Conservation (phyloP, 2,113 vertebrate genomes). For the Megaceryle torquata region DNA sequence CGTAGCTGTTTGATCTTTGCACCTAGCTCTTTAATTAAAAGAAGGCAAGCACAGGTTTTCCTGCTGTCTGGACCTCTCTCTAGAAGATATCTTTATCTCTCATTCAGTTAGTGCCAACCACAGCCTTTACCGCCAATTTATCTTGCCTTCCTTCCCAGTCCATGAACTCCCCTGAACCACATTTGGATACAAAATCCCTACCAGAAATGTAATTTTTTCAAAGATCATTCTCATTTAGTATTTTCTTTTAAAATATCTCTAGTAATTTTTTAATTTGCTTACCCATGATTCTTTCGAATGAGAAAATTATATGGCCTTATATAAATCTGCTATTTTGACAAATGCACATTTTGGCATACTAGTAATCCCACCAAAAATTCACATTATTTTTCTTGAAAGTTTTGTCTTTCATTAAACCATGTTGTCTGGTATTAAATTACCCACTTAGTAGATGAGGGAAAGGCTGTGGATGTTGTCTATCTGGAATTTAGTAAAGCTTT, state of each 20-base stretch:
- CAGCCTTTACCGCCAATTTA: background rate
- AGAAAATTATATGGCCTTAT: background rate
- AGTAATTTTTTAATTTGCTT: background rate
- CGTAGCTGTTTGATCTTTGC: slow-evolving; percentile 39
- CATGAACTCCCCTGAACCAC: background rate
- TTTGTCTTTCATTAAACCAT: background rate
- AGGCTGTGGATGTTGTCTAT: background rate
- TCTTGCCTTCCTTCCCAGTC: background rate
- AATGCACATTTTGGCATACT: background rate
- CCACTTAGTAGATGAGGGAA: background rate
- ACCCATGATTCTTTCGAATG: background rate
- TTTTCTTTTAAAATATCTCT: background rate
- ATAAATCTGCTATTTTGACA: background rate
- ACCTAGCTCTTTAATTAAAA: slow-evolving; percentile 41
- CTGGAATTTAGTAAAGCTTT: background rate
- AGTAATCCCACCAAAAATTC: background rate
- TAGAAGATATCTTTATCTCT: background rate
- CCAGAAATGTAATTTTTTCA: background rate
- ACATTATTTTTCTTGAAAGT: background rate
- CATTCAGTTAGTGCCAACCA: background rate
- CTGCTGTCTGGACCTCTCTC: background rate
- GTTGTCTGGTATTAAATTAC: background rate
- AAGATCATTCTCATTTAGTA: background rate
- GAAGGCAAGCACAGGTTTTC: background rate
- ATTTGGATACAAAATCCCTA: background rate